A percentile compares a stretch with the other conserved stretches of the same genome.
Conservation (phyloP, 2,113 vertebrate genomes). For the Oreochromis spilurus region DNA sequence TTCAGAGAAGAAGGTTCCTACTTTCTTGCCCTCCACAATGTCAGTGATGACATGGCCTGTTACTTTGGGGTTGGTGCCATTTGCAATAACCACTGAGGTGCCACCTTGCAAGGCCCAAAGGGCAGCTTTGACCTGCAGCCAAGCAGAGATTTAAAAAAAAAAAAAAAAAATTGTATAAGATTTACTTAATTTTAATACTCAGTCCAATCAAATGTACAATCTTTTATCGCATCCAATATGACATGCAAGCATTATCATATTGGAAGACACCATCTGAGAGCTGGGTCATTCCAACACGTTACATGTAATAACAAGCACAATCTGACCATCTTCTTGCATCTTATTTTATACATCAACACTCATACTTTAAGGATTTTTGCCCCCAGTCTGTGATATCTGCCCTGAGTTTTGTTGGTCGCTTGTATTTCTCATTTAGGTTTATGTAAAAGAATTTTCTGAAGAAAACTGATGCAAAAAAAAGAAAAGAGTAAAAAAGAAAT, state of each 20-base stretch:
- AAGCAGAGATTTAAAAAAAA: background rate
- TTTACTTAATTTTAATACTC: background rate
- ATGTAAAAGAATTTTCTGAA: background rate
- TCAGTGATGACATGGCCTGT: conserved; percentile 97
- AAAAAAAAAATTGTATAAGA: background rate
- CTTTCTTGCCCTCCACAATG: conserved; percentile 95
- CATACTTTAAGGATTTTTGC: background rate
- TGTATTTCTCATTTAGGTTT: background rate
- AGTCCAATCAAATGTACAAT: background rate
- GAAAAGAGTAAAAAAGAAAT: background rate
- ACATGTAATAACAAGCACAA: background rate
- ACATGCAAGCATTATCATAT: background rate
- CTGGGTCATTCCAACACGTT: background rate
- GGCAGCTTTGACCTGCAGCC: conserved; percentile 87
- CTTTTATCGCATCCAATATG: background rate
- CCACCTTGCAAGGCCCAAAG: conserved; percentile 95
- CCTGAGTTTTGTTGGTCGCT: rapidly evolving
- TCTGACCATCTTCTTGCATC: background rate
- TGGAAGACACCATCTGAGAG: background rate
- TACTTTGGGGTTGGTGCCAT: conserved; percentile 93
- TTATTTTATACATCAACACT: background rate
- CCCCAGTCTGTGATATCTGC: background rate
- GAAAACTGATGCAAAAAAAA: background rate
- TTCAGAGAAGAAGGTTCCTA: conserved; percentile 97
- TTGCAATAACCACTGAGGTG: conserved; percentile 95